phyloP scores from a whole-genome alignment of 1,140 invertebrate genomes.

The Penaeus indicus region DNA sequence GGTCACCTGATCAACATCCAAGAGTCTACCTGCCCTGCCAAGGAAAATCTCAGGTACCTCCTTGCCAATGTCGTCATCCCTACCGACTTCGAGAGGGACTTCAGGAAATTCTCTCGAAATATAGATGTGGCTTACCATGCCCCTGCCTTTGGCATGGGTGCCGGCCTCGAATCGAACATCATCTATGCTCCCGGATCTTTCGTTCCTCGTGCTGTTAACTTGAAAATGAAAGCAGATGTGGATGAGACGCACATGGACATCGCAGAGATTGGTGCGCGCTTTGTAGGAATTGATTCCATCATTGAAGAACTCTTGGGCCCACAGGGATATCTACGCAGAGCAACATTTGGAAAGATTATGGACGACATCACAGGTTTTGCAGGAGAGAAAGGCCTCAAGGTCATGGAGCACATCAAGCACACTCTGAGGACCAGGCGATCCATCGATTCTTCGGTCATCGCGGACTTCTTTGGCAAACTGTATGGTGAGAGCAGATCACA shows the following conservation, averaged over 20 bases:
- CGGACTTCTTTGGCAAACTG: slow-evolving; percentile 15
- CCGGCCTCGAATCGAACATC: slow-evolving; percentile 48
- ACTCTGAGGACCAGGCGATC: not conserved
- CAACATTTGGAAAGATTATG: slow-evolving; percentile 29
- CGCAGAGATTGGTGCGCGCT: slow-evolving; percentile 39
- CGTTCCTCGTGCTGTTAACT: slow-evolving; percentile 31
- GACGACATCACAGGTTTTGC: slow-evolving; percentile 4
- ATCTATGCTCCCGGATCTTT: slow-evolving; percentile 53
- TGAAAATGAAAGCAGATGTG: slow-evolving; percentile 35
- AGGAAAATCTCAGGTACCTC: not conserved
- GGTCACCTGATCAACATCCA: slow-evolving; percentile 5
- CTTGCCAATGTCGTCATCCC: slow-evolving; percentile 28
- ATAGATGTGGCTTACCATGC: slow-evolving; percentile 40
- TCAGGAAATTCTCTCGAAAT: slow-evolving; percentile 47
- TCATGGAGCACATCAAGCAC: slow-evolving; percentile 11
- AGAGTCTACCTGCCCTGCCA: not conserved
- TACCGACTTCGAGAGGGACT: slow-evolving; percentile 27
- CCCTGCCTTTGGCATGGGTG: slow-evolving; percentile 34
- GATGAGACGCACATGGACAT: slow-evolving; percentile 36
- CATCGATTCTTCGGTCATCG: slow-evolving; percentile 1
- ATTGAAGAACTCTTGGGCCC: slow-evolving; percentile 43
- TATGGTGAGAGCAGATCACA: not conserved
- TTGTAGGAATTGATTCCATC: slow-evolving; percentile 45
- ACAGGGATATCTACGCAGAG: slow-evolving; percentile 29
- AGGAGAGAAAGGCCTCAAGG: not conserved